A percentile compares a stretch with the other conserved stretches of the same genome.
These are phyloP conservation scores for Mandrillus leucophaeus DNA, from an alignment of 2,113 vertebrate species.

Conservation along the genomic window DNA sequence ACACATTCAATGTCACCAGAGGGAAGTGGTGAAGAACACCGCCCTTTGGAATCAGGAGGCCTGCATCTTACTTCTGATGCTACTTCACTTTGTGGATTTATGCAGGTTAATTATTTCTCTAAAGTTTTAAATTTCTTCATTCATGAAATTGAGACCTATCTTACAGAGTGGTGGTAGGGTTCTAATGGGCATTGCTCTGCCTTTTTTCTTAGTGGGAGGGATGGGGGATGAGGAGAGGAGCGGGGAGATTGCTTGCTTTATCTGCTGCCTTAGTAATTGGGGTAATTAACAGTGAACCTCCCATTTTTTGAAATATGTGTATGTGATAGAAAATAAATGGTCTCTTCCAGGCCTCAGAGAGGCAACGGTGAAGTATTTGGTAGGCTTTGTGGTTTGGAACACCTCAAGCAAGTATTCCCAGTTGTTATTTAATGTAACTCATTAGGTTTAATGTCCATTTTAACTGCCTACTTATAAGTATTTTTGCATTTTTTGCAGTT, in stretches of 20 bases:
- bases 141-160: neutral
- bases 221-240: too few species aligned
- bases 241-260: neutral
- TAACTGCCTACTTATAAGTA: slow-evolving; percentile 9
- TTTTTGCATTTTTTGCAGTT: slow-evolving; percentile 33
- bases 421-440: slow-evolving; percentile 49
- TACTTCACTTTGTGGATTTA: neutral
- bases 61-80: neutral
- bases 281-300: neutral
- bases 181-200: neutral
- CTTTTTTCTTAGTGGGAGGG: neutral
- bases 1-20: rapidly evolving
- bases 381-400: neutral
- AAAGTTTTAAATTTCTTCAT: neutral
- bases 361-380: neutral
- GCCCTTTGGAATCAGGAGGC: neutral
- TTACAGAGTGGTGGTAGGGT: neutral
- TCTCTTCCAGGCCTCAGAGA: neutral
- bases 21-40: neutral
- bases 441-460: slow-evolving; percentile 43
- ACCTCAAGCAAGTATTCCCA: slow-evolving; percentile 16
- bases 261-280: neutral
- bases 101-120: neutral
- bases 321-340: neutral
- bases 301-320: neutral